Percentiles rank a stretch among this genome's conserved stretches.
phyloP scores from a whole-genome alignment of 2,113 vertebrate genomes.

The Oplegnathus fasciatus region DNA sequence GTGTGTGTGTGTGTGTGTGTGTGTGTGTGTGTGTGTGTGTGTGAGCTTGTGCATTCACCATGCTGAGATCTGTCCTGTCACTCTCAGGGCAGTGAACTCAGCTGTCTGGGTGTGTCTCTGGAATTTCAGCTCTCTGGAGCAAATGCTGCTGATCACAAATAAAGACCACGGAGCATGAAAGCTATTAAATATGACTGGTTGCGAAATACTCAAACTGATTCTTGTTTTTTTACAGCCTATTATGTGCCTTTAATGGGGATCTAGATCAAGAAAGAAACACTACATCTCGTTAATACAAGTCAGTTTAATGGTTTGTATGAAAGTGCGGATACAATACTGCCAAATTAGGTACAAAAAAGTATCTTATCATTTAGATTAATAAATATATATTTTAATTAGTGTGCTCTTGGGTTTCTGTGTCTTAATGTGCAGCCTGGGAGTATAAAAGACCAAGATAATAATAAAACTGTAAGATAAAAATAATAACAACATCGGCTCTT shows the following conservation, averaged over 20 bases:
- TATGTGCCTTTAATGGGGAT: not conserved
- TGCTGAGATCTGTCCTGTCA: conserved; percentile 40
- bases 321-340: not conserved
- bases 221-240: not conserved
- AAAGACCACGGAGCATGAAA: conserved; percentile 21
- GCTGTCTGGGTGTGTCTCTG: conserved; percentile 73
- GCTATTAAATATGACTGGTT: conserved; percentile 5
- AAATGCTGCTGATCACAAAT: conserved; percentile 58
- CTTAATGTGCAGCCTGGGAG: not conserved
- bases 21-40: not conserved
- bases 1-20: not conserved
- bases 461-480: not conserved
- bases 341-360: not conserved
- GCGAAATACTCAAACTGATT: not conserved
- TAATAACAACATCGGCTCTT: not conserved
- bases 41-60: not conserved
- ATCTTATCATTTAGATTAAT: not conserved
- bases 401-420: not conserved
- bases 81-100: conserved; percentile 45
- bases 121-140: conserved; percentile 58
- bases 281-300: not conserved
- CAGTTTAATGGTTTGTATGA: not conserved
- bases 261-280: not conserved
- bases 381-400: not conserved
- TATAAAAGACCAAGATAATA: rapidly evolving